These are phyloP conservation scores for Trissonchulus sp. DNA, from an alignment of 2,888 invertebrate genomes.

Conservation along the genomic window DNA sequence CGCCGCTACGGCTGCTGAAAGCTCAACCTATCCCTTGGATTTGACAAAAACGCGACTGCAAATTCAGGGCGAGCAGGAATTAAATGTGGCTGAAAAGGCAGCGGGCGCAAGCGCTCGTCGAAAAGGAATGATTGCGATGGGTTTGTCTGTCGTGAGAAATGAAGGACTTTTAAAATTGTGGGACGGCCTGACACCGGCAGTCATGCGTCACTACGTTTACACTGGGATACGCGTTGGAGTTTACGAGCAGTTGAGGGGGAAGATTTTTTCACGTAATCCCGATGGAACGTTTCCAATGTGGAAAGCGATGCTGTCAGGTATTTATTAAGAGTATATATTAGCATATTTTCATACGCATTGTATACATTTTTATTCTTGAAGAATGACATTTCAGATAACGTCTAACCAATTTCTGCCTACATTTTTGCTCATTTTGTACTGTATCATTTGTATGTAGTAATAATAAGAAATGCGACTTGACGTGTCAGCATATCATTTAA, in stretches of 20 bases:
- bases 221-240: constrained; percentile 74
- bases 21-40: constrained; percentile 88
- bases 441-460: too few species aligned
- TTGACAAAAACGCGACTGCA: constrained; percentile 86
- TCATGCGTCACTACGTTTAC: constrained; percentile 71
- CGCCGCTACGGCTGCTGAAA: constrained; percentile 67
- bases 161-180: constrained; percentile 76
- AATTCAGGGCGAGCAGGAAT: too few species aligned
- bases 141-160: constrained; percentile 70
- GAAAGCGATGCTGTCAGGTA: constrained; percentile 51
- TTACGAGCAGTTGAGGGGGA: constrained; percentile 73
- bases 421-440: too few species aligned
- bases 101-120: too few species aligned
- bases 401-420: too few species aligned
- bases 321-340: too few species aligned
- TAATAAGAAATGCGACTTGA: too few species aligned
- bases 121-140: constrained; percentile 76
- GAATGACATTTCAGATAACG: too few species aligned
- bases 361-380: too few species aligned
- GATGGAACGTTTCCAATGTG: constrained; percentile 67
- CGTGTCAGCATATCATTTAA: too few species aligned
- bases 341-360: too few species aligned
- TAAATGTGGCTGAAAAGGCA: too few species aligned
- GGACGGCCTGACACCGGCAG: constrained; percentile 80
- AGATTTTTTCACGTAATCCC: constrained; percentile 63